These are phyloP conservation scores for Leptobrachium ailaonicum DNA, from an alignment of 2,113 vertebrate species.

Conservation along the genomic window DNA sequence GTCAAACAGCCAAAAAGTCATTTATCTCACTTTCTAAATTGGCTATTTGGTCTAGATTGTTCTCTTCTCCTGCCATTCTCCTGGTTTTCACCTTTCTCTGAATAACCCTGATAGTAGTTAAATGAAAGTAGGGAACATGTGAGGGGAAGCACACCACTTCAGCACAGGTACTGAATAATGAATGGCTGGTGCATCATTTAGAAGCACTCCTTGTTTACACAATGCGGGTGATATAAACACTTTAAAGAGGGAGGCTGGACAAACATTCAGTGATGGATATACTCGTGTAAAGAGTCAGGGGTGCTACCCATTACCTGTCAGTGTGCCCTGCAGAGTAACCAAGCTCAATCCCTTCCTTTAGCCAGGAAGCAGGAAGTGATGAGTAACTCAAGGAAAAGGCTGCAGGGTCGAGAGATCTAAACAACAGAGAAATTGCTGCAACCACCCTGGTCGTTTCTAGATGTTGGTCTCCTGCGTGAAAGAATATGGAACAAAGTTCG, in stretches of 20 bases:
- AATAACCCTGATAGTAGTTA: too few species aligned
- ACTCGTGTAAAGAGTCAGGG: background rate
- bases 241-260: background rate
- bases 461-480: background rate
- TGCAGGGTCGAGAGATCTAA: background rate
- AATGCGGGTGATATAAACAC: background rate
- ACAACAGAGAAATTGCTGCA: background rate
- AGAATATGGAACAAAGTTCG: background rate
- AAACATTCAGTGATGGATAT: background rate
- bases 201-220: too few species aligned
- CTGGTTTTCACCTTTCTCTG: too few species aligned
- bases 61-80: too few species aligned
- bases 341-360: background rate
- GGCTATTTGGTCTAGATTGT: too few species aligned
- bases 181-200: too few species aligned
- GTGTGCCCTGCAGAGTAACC: background rate
- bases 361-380: slow-evolving; percentile 34
- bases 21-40: too few species aligned
- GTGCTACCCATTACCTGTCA: background rate
- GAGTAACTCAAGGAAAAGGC: background rate
- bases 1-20: too few species aligned
- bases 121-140: too few species aligned
- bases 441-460: too few species aligned
- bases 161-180: too few species aligned
- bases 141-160: too few species aligned